A percentile compares a stretch with the other conserved stretches of the same genome.
Evolutionary conservation across 2,113 vertebrate genomes (phyloP).

Genomic region (Trogon surrucura): DNA sequence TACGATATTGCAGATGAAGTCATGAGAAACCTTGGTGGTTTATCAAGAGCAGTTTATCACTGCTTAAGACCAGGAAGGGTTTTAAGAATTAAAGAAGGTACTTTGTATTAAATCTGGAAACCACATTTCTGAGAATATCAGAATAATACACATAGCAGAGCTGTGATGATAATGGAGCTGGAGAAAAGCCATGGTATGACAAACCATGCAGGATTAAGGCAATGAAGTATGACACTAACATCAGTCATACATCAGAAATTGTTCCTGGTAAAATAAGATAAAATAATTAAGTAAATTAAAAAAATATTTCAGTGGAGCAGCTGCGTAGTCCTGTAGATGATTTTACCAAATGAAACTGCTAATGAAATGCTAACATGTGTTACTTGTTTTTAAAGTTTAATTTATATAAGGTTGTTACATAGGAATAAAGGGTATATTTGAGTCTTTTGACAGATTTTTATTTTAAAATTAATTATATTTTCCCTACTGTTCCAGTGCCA

Average conservation of each 20-base stretch:
- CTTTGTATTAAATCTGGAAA: conserved; percentile 3
- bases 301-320: background rate
- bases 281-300: background rate
- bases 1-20: background rate
- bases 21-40: background rate
- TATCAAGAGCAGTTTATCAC: background rate
- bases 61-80: background rate
- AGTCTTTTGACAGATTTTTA: background rate
- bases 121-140: background rate
- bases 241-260: background rate
- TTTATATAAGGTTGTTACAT: background rate
- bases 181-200: background rate
- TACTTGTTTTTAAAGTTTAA: background rate
- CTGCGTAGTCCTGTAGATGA: background rate
- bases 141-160: background rate
- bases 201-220: background rate
- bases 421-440: background rate
- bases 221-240: background rate
- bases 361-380: background rate
- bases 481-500: background rate
- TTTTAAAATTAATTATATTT: background rate
- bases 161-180: background rate
- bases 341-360: background rate
- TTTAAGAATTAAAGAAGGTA: background rate
- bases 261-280: conserved; percentile 20